Base-by-base conservation (phyloP, 2,797 vertebrate genomes). In the Caiman crocodilus region DNA sequence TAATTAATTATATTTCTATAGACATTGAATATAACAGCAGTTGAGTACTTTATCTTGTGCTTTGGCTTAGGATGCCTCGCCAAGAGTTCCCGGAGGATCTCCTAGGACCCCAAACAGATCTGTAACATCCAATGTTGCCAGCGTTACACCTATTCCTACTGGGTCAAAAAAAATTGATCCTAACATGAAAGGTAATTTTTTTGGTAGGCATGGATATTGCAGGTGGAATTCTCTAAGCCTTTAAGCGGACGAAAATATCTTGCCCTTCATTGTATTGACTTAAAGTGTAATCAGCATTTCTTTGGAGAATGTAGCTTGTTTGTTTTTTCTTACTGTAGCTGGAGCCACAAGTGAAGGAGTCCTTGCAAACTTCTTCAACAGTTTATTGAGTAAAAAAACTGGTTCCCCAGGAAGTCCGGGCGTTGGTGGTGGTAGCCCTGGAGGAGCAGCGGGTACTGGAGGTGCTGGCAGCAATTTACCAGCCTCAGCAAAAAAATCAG, bases 321-420 rank as follows among this genome's bases (percentile, higher is more conserved):
- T 20, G 16, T 30, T 64, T 89, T 35, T 77, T 90, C 6, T 55
- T 88, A 6, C 32, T 94, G 63, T 90, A 99, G 97, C 98, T 98
- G 99, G 99, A 98, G 99, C 99, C 96, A 99, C 99, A 92, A 99
- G 99, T 59, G 99, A 99, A 98, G 99, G 99, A 9, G 99, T 99
- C 84, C 97, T 99, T 97, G 99, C 99, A 85, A 99, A 99, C 96
- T 99, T 99, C 98, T 99, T 99, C 96, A 99, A 99, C 96, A 99
- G 99, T 94, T 98, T 99, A 94, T 97, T 99, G 97, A 99, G 98
- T 95, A 99, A 99, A 97, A 99, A 99, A 98, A 99, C 99, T 2
- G 99, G 99, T 20, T 98, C 99, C 42, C 98, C 99, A 5, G 98
- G 99, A 9, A 98, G 99, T 60, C 97, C 98, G 0, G 98, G 98